Evolutionary conservation across 1,140 invertebrate species (phyloP), one percentile per base, ranked within the genome.

Genomic region (Halesus radiatus): DNA sequence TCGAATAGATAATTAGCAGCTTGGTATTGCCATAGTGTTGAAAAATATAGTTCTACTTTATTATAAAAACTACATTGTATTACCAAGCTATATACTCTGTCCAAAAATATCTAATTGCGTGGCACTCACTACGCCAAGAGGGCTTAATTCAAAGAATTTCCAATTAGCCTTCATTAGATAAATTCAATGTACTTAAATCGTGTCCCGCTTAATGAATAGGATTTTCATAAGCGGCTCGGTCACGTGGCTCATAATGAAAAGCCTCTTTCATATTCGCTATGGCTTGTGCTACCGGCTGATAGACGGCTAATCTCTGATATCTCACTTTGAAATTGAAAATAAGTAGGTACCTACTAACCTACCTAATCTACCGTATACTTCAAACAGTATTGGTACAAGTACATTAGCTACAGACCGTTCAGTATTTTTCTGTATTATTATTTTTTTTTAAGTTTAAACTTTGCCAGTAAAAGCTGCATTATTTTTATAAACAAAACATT

Each of bases 211-310:
- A 80, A 80, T 80, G 79, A 80, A 76, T 58, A 53, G 3, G 53
- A 54, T 13, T 23, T 37, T 68, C 60, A 68, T 79, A 68, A 62
- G 54, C 68, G 26, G 54, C 73, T 77, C 18, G n/a, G 79, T 32
- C 79, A 68, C 79, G 79, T 76, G 79, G 37, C 79, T 66, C 64
- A 10, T 76, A 68, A 76, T 76, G 79, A 76, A 68, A 60, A 72
- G 22, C 50, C 77, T 73, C 62, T 66, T 60, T 79, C 22, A 79
- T 29, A 79, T 37, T 66, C 66, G 52, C 56, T 66, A 29, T 79
- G 62, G 32, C 22, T 53, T 73, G 45, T 53, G 50, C 26, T 26
- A 13, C 56, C 26, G 23, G 37, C 73, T 29, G 73, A 32, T 60
- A 62, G 53, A 37, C 56, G 6, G 53, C 0, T 76, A 76, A 56